Base-by-base conservation (phyloP, 2,888 invertebrate species). In the Drosophila subsilvestris region DNA sequence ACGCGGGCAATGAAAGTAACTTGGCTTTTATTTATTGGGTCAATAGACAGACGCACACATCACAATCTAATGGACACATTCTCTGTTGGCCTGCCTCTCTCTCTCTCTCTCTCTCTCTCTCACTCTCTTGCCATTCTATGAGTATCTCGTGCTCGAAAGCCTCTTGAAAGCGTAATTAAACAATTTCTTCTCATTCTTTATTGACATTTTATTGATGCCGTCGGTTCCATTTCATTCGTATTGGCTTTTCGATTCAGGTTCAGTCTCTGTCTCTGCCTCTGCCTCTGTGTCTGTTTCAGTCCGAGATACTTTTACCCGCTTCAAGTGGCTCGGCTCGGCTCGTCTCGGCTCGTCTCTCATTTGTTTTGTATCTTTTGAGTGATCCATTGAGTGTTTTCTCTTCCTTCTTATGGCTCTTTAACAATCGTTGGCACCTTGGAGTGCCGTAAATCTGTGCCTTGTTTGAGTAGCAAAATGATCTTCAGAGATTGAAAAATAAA, bases 181-280 rank as follows among this genome's bases (percentile, higher is more conserved):
- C 87, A 87, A 85, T 85, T 83, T 85, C 67, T 66, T 56, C 67
- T 56, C 66, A 37, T 37, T 67, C 68, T 67, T 87, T 83, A 85
- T 83, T 83, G 83, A 87, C 82, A 85, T 79, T 84, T 81, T 81
- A 82, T 82, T 77, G 85, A 85, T 82, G 87, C 85, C 82, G 85
- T 63, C 74, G 27, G 72, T 72, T 80, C 68, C 63, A 63, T 63
- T 63, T 63, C 63, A 48, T 67, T 67, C 37, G 37, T n/a, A 37
- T 37, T 37, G 25, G 14, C 20, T 18, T 22, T 20, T 3, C 8
- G 48, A 48, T 48, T 48, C 22, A 20, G 48, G 22, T 45, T 67
- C 22, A 3, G 22, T 3, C 22, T 2, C 22, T 3, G 22, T 56
- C 44, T 49, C 55, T 50, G 42, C 27, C 32, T 32, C 17, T 48